phyloP scores from a whole-genome alignment of 2,888 invertebrate species.

The Dyspetes luteomarginatus region DNA sequence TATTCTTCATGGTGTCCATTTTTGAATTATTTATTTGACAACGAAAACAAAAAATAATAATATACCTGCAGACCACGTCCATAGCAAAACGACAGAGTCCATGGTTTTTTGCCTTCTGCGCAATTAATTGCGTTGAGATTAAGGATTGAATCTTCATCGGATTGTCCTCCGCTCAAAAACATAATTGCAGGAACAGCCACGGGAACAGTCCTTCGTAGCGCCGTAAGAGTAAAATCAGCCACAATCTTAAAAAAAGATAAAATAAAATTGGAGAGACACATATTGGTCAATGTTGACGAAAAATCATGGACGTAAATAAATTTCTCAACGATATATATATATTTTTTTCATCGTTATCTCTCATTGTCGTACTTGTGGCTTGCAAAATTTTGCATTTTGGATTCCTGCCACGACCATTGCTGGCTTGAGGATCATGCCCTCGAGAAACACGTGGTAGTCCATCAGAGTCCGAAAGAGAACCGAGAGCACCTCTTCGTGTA shows the following conservation, averaged over 20 bases:
- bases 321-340: no score
- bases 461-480: slow-evolving; percentile 87
- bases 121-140: slow-evolving; percentile 97
- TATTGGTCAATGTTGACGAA: no score
- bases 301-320: no score
- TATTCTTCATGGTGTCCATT: neutral
- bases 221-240: slow-evolving; percentile 95
- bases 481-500: slow-evolving; percentile 78
- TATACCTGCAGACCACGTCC: slow-evolving; percentile 96
- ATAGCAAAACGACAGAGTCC: slow-evolving; percentile 98
- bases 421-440: slow-evolving; percentile 98
- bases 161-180: slow-evolving; percentile 98
- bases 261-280: no score
- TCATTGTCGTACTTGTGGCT: slow-evolving; percentile 65
- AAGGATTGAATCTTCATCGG: slow-evolving; percentile 96
- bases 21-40: neutral
- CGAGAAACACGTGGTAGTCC: slow-evolving; percentile 98
- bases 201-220: slow-evolving; percentile 96
- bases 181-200: slow-evolving; percentile 96
- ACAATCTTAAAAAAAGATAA: slow-evolving; percentile 86
- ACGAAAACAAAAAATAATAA: neutral
- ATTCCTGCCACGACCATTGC: slow-evolving; percentile 97
- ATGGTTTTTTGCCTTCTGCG: slow-evolving; percentile 92
- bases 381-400: slow-evolving; percentile 66
- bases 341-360: no score